These are phyloP conservation scores for Myotis yumanensis DNA, from an alignment of 2,113 vertebrate genomes.

Conservation along the genomic window DNA sequence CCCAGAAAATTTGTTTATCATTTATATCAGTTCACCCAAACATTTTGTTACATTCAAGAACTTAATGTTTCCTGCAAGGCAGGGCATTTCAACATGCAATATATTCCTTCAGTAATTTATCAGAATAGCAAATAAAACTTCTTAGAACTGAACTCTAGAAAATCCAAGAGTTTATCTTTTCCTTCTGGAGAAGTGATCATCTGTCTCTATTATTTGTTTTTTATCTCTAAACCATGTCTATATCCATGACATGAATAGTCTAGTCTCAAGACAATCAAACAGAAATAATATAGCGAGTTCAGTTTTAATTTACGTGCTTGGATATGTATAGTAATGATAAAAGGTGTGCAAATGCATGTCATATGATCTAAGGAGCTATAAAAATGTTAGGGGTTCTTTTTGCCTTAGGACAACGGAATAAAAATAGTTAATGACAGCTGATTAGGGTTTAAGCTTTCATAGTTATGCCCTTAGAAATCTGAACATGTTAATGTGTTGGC, in stretches of 20 bases:
- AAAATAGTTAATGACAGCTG: conserved; percentile 41
- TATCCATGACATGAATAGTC: not conserved
- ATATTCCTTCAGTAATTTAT: conserved; percentile 30
- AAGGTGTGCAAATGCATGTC: not conserved
- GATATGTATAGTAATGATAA: not conserved
- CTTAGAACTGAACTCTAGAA: conserved; percentile 11
- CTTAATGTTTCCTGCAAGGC: conserved; percentile 1
- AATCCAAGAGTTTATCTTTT: conserved; percentile 22
- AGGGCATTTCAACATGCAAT: not conserved
- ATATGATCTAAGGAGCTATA: not conserved
- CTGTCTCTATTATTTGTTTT: conserved; percentile 6
- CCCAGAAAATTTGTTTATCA: conserved; percentile 52
- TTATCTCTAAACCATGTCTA: not conserved
- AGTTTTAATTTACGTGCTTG: not conserved
- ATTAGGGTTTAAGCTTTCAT: not conserved
- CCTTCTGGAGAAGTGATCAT: not conserved
- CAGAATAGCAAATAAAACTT: conserved; percentile 54
- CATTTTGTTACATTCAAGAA: conserved; percentile 32
- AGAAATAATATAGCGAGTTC: not conserved
- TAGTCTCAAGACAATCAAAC: not conserved
- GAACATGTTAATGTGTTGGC: not conserved
- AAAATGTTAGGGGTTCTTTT: not conserved
- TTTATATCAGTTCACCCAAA: conserved; percentile 50
- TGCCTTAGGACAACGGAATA: conserved; percentile 13
- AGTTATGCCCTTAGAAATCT: conserved; percentile 49